phyloP scores from a whole-genome alignment of 2,797 vertebrate species.

The Babyrousa celebensis region DNA sequence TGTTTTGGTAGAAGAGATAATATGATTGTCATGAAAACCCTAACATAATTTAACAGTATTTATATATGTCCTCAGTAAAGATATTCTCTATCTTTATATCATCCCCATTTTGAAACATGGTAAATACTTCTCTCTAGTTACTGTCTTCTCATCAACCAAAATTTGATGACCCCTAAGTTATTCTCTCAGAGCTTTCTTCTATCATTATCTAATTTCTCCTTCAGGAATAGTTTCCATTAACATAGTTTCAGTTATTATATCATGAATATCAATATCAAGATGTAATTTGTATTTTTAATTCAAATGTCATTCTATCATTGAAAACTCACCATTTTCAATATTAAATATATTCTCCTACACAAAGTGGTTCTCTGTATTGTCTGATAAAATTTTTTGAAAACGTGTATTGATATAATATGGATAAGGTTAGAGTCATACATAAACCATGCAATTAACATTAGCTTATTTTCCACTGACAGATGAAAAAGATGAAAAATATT shows the following conservation, averaged over 20 bases:
- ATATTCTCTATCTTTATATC: neutral
- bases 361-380: neutral
- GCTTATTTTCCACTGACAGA: neutral
- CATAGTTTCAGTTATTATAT: neutral
- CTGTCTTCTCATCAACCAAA: neutral
- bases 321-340: neutral
- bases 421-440: neutral
- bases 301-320: neutral
- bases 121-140: slow-evolving; percentile 8
- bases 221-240: neutral
- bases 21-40: neutral
- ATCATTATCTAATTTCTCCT: neutral
- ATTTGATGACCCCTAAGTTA: neutral
- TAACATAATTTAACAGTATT: neutral
- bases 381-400: neutral
- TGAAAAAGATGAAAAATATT: slow-evolving; percentile 1
- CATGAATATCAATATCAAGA: neutral
- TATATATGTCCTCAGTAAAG: neutral
- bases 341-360: neutral
- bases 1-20: neutral
- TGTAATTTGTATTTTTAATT: neutral
- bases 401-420: neutral
- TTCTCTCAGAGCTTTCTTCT: neutral
- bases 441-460: neutral
- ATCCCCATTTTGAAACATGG: neutral